Conservation (phyloP, 2,888 invertebrate genomes). For the Drosophila ezoana region DNA sequence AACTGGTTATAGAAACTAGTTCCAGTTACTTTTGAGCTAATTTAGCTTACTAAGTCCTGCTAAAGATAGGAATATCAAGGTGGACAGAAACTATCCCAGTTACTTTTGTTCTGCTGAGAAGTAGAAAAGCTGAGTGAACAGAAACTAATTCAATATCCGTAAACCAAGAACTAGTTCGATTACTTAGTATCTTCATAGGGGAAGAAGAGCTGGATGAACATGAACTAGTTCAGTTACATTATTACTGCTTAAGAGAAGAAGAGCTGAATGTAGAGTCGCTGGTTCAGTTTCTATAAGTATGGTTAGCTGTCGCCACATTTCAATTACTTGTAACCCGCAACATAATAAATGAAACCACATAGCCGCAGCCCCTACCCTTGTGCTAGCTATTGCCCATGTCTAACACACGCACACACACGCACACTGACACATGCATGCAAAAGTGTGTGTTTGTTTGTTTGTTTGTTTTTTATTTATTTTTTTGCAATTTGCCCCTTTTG, state of each 20-base stretch:
- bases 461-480: not conserved
- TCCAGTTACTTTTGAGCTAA: not conserved
- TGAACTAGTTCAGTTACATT: not conserved
- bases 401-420: not conserved
- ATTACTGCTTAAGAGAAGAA: not conserved
- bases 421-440: conserved; percentile 18
- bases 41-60: no score
- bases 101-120: not conserved
- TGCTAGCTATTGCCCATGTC: conserved; percentile 14
- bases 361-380: not conserved
- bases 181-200: not conserved
- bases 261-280: not conserved
- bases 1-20: no score
- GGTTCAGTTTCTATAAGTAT: conserved; percentile 1
- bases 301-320: conserved; percentile 51
- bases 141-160: no score
- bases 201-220: not conserved
- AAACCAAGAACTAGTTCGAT: not conserved
- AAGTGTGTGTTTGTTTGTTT: conserved; percentile 22
- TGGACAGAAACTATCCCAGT: not conserved
- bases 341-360: conserved; percentile 47
- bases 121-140: not conserved
- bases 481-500: conserved; percentile 48
- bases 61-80: not conserved
- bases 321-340: conserved; percentile 58